Evolutionary conservation across 1,140 invertebrate genomes (phyloP).

Genomic region (Schlechtendalia chinensis): DNA sequence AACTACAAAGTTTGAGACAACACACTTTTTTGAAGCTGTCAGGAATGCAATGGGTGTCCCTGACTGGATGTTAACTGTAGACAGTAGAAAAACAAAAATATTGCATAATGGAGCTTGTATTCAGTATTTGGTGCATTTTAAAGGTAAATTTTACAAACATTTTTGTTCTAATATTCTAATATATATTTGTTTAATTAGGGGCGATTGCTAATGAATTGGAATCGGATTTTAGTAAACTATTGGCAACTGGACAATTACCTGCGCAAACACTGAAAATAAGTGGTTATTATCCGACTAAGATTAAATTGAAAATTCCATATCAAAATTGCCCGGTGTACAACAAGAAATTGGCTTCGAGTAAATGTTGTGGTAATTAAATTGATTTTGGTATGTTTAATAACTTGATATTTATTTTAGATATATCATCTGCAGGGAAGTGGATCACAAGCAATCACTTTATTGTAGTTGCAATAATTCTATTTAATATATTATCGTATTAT

Average conservation of each 20-base stretch:
- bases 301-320: constrained; percentile 48
- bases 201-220: constrained; percentile 74
- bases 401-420: constrained; percentile 13
- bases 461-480: background rate
- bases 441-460: background rate
- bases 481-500: background rate
- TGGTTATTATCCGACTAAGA: constrained; percentile 62
- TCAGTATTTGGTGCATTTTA: constrained; percentile 86
- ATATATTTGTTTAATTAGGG: constrained; percentile 57
- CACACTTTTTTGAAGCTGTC: constrained; percentile 81
- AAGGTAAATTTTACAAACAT: constrained; percentile 59
- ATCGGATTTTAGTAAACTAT: constrained; percentile 71
- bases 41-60: constrained; percentile 79
- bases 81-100: constrained; percentile 74
- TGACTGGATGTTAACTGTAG: constrained; percentile 84
- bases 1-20: constrained; percentile 81
- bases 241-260: constrained; percentile 71
- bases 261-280: constrained; percentile 74
- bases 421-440: constrained; percentile 19
- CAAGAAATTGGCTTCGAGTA: constrained; percentile 42
- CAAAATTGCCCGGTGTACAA: constrained; percentile 47
- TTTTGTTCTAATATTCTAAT: background rate
- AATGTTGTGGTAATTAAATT: background rate
- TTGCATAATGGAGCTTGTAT: constrained; percentile 78
- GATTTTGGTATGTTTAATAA: background rate